Percentiles rank a stretch among this genome's conserved stretches.
Conservation (phyloP, 2,113 vertebrate species). For the Mobula hypostoma region DNA sequence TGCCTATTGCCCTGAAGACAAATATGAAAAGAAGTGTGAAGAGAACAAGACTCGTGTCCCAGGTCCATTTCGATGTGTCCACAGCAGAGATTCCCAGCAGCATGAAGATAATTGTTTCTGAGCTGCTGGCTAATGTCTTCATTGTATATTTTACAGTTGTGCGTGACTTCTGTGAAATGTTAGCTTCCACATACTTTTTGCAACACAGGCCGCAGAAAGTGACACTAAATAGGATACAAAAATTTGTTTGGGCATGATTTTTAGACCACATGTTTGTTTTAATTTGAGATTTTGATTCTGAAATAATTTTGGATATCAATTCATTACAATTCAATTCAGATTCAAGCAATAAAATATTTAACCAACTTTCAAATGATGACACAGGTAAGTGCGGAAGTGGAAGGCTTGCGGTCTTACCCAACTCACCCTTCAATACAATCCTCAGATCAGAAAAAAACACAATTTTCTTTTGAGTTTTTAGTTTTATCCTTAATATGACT, state of each 20-base stretch:
- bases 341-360: background rate
- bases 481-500: background rate
- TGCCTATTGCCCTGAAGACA: slow-evolving; percentile 84
- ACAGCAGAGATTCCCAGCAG: slow-evolving; percentile 91
- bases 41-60: slow-evolving; percentile 87
- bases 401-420: background rate
- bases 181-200: slow-evolving; percentile 95
- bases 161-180: slow-evolving; percentile 94
- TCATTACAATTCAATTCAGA: background rate
- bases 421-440: background rate
- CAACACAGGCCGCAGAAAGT: slow-evolving; percentile 91
- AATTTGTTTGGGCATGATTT: background rate
- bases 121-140: slow-evolving; percentile 93
- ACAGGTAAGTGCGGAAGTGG: background rate
- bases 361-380: background rate
- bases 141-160: slow-evolving; percentile 95
- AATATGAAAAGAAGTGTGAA: slow-evolving; percentile 89
- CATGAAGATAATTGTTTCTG: slow-evolving; percentile 96
- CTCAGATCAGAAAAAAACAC: no score
- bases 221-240: slow-evolving; percentile 58
- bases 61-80: slow-evolving; percentile 93
- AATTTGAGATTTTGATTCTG: background rate
- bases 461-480: background rate
- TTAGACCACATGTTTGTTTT: background rate
- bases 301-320: background rate